Percentiles rank a stretch among this genome's conserved stretches.
These are phyloP conservation scores for Falco concolor DNA, from an alignment of 2,797 vertebrate genomes.

Conservation along the genomic window DNA sequence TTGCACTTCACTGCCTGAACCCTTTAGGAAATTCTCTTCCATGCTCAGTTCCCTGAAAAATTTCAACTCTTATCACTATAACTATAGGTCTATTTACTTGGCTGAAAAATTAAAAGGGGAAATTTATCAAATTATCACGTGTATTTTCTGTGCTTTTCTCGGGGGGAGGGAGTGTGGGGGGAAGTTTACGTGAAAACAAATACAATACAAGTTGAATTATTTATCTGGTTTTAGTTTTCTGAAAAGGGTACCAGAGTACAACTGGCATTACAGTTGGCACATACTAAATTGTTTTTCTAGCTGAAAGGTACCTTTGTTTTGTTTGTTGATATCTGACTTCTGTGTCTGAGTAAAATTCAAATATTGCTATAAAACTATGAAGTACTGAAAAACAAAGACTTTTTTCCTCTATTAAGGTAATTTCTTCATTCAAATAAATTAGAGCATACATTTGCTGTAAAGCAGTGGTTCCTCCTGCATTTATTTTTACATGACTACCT, in stretches of 20 bases:
- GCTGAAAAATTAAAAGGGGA: neutral
- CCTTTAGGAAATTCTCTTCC: neutral
- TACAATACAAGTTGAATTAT: neutral
- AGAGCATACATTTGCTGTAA: neutral
- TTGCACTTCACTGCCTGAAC: neutral
- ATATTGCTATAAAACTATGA: neutral
- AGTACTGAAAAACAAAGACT: neutral
- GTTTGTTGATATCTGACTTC: neutral
- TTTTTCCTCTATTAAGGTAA: neutral
- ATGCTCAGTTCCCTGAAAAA: neutral
- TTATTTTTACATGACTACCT: slow-evolving; percentile 53
- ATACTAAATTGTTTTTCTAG: neutral
- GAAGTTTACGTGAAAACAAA: neutral
- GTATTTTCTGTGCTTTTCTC: neutral
- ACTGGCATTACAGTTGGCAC: neutral
- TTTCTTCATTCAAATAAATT: neutral
- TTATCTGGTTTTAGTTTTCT: neutral
- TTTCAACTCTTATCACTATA: neutral
- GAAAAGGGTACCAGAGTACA: neutral
- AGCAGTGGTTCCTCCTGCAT: neutral
- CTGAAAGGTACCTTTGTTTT: neutral
- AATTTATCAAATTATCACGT: neutral
- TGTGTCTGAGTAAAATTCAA: neutral
- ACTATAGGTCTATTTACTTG: neutral
- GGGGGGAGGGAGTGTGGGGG: too few relatives aligned